Conservation (phyloP, 2,888 invertebrate genomes). For the Drosophila greeni region DNA sequence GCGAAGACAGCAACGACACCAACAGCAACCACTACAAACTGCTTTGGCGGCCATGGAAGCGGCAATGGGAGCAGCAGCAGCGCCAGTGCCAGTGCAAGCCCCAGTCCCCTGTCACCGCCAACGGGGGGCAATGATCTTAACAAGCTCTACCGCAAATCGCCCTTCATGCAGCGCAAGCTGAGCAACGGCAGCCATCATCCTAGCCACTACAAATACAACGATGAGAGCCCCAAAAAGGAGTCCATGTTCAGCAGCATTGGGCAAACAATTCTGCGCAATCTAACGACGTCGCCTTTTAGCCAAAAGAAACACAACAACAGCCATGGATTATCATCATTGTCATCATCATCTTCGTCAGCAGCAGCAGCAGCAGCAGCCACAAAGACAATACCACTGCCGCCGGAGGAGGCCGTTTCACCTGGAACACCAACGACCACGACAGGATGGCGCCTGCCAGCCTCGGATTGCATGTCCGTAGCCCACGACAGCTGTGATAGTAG, state of each 20-base stretch:
- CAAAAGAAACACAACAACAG: constrained; percentile 74
- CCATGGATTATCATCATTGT: not conserved
- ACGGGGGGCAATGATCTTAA: constrained; percentile 39
- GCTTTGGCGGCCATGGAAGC: constrained; percentile 38
- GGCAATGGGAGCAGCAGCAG: constrained; percentile 14
- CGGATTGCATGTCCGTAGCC: constrained; percentile 37
- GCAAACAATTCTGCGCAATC: constrained; percentile 77
- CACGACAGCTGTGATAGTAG: constrained; percentile 62
- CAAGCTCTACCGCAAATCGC: constrained; percentile 78
- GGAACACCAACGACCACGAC: constrained; percentile 27
- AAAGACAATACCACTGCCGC: constrained; percentile 44
- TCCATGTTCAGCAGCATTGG: constrained; percentile 78
- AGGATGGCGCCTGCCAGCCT: constrained; percentile 51
- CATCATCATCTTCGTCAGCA: constrained; percentile 16
- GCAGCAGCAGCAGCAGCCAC: constrained; percentile 31
- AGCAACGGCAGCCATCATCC: constrained; percentile 61
- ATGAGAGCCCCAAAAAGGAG: constrained; percentile 78
- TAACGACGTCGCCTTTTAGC: constrained; percentile 78
- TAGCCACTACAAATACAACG: constrained; percentile 54
- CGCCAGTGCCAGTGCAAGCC: constrained; percentile 28
- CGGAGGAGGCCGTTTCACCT: constrained; percentile 42
- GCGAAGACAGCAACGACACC: constrained; percentile 52
- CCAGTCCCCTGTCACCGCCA: constrained; percentile 55
- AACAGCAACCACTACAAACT: constrained; percentile 38
- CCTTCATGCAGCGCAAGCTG: constrained; percentile 77